These are phyloP conservation scores for Dromius quadrimaculatus DNA, from an alignment of 2,888 invertebrate genomes.

Conservation along the genomic window DNA sequence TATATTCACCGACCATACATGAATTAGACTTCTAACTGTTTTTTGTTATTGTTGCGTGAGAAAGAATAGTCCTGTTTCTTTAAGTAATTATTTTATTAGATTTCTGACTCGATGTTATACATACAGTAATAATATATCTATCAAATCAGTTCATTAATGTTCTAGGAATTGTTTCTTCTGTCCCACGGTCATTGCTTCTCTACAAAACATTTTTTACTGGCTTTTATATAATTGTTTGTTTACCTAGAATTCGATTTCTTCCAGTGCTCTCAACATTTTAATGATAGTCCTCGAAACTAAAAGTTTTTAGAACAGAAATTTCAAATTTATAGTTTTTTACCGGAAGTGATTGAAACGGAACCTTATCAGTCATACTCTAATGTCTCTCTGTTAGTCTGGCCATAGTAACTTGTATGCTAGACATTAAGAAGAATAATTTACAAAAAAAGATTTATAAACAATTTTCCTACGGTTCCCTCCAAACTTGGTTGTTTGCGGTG, in stretches of 20 bases:
- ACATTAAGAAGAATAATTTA: no score
- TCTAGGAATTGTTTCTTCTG: slow-evolving; percentile 32
- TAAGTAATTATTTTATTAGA: slow-evolving; percentile 51
- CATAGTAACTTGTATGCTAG: no score
- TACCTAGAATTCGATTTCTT: slow-evolving; percentile 26
- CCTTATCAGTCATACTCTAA: no score
- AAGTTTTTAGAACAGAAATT: no score
- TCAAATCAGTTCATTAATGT: slow-evolving; percentile 46
- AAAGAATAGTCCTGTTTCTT: slow-evolving; percentile 45
- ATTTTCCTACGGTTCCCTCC: no score
- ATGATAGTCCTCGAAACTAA: no score
- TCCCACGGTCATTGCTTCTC: slow-evolving; percentile 43
- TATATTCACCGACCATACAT: slow-evolving; percentile 25
- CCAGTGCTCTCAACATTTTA: no score
- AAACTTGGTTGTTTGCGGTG: no score
- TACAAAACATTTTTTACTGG: slow-evolving; percentile 29
- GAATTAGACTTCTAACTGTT: slow-evolving; percentile 44
- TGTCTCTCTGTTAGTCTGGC: no score
- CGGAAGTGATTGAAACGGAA: no score
- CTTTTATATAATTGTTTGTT: slow-evolving; percentile 35
- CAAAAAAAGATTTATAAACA: no score
- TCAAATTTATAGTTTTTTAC: no score
- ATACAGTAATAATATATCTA: slow-evolving; percentile 47
- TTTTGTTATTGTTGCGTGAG: slow-evolving; percentile 47
- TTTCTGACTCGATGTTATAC: slow-evolving; percentile 37